Percentiles rank a stretch among this genome's conserved stretches.
Evolutionary conservation across 2,113 vertebrate species (phyloP).

Genomic region (Tetrao urogallus): DNA sequence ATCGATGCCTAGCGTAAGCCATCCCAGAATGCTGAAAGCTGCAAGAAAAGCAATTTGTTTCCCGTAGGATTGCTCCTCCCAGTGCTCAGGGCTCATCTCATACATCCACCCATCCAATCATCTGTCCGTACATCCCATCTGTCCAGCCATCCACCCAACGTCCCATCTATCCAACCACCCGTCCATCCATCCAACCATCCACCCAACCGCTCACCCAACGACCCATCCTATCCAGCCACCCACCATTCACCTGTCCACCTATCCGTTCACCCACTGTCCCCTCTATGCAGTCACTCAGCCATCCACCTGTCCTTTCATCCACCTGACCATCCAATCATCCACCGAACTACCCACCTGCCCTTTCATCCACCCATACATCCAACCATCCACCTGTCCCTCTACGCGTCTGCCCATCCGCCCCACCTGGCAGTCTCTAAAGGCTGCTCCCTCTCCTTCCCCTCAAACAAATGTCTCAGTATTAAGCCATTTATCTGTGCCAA

Average conservation of each 20-base stretch:
- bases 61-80: not conserved
- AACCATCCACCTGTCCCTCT: not conserved
- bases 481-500: conserved; percentile 56
- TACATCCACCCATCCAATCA: not conserved
- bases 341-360: not conserved
- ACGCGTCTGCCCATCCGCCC: not conserved
- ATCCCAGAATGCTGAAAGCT: conserved; percentile 20
- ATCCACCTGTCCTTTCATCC: not conserved
- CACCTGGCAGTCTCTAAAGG: not conserved
- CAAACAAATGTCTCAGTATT: conserved; percentile 13
- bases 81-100: not conserved
- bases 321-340: not conserved
- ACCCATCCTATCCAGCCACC: no score
- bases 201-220: no score
- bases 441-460: not conserved
- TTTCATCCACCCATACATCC: not conserved
- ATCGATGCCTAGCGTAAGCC: conserved; percentile 14
- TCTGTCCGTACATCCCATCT: no score
- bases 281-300: fast-evolving
- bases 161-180: no score
- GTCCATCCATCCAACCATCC: no score
- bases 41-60: conserved; percentile 2
- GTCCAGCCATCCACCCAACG: not conserved
- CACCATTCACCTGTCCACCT: not conserved
- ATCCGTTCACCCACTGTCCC: not conserved